Percentiles rank a stretch among this genome's conserved stretches.
phyloP scores from a whole-genome alignment of 2,888 invertebrate genomes.

The Cremastobaeus sp. region DNA sequence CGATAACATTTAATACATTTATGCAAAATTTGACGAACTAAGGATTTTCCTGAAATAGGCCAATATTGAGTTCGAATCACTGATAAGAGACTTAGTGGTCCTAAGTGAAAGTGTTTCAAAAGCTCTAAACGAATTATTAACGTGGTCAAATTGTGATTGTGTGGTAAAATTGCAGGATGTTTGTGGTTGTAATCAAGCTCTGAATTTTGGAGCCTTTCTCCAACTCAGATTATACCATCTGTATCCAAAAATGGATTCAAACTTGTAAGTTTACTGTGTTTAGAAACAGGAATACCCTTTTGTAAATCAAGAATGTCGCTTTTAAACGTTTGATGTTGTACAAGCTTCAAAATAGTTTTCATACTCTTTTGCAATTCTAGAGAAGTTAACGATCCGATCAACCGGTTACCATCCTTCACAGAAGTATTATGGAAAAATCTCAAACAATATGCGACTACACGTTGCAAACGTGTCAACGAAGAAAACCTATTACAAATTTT shows the following conservation, averaged over 20 bases:
- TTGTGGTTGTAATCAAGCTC: conserved; percentile 2
- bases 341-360: not conserved
- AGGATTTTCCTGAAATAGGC: conserved; percentile 30
- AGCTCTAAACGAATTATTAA: conserved; percentile 21
- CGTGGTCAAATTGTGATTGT: conserved; percentile 16
- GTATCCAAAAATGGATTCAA: conserved; percentile 28
- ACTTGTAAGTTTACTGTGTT: not conserved
- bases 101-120: conserved; percentile 37
- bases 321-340: not conserved
- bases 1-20: not conserved
- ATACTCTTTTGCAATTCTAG: not conserved
- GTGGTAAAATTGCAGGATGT: conserved; percentile 25
- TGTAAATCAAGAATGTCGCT: conserved; percentile 9
- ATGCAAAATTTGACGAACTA: not conserved
- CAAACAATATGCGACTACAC: conserved; percentile 8
- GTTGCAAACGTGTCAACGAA: not conserved
- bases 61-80: conserved; percentile 46
- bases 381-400: not conserved
- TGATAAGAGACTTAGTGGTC: conserved; percentile 17
- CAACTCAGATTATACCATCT: not conserved
- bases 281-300: conserved; percentile 6
- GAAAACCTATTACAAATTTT: conserved; percentile 12
- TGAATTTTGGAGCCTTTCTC: conserved; percentile 23
- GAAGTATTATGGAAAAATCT: conserved; percentile 21
- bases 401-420: not conserved